Base-by-base conservation (phyloP, 2,888 invertebrate genomes). In the Acrobasis suavella region DNA sequence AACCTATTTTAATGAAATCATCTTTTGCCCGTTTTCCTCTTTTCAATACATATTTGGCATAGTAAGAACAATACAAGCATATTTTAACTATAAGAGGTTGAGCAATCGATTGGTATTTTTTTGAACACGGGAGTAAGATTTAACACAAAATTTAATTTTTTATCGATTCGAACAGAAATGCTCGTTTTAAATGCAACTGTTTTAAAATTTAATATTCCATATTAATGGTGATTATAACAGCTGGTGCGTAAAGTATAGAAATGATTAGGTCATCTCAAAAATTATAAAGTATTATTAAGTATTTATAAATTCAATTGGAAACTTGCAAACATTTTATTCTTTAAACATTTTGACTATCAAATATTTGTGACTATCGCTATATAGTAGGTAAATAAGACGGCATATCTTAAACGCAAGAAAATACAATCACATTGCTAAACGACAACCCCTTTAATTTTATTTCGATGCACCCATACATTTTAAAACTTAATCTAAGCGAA, bases 161-260 rank as follows among this genome's bases (percentile, higher is more conserved):
- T 56, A 56, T 6, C 32, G 12, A 52, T 37, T 15, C 8, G 42
- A 49, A 22, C n/a, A 15, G 49, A 55, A 62, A 55, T 62, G 62
- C 62, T 55, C 8, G 16, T 56, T 49, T 55, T 62, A 62, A 62
- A 61, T 61, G 61, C 61, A 61, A 51, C 14, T 46, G 50, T n/a
- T n/a, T n/a, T n/a, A n/a, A n/a, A 37, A 15, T 37, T 50, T 1
- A 50, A 59, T 16, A 37, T 8, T 15, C 50, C 9, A n/a, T 50
- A 49, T 50, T 46, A 46, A 46, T 14, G 46, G n/a, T 46, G 12
- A 46, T 46, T 12, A 46, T 6, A 46, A n/a, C 7, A n/a, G n/a
- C 8, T 38, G n/a, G 10, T 50, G 59, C 15, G n/a, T 8, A 8
- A 58, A 46, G 1, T 59, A 42, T 42, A 46, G 14, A 14, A 46